Base-by-base conservation (phyloP, 2,888 invertebrate species). In the Cloeon dipterum region DNA sequence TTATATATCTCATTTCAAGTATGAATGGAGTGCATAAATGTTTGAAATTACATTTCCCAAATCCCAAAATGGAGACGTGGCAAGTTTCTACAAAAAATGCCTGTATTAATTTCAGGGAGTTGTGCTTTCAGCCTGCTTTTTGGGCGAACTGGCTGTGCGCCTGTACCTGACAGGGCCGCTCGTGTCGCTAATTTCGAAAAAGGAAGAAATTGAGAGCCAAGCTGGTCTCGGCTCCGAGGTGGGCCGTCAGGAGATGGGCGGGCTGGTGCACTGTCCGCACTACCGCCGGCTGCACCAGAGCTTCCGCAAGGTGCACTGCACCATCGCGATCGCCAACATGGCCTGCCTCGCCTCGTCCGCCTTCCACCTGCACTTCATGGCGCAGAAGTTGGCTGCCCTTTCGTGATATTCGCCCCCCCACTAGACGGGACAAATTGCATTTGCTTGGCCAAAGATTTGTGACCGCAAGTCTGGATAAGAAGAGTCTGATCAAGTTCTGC, bases 321-420 rank as follows among this genome's bases (percentile, higher is more conserved):
- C 62, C 41, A 75, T 82, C 46, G 83, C 83, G 11, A 70, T 78
- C 54, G 78, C 79, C 39, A 85, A 85, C 50, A 68, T 86, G 57
- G 59, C 68, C 18, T 63, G 72, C 1, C 66, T 77, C 57, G 63
- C 62, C 5, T 72, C 71, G 47, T 73, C 74, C 8, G 63, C 68
- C 34, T 56, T 74, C 42, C 76, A 77, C 53, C 55, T 76, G 39
- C 62, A 70, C 52, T 71, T 74, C 54, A 58, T 76, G 42, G 63
- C 69, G 34, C 61, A 52, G 52, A 65, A 60, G 54, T 56, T 61
- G 17, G 29, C 23, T 7, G 23, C 29, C n/a, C 13, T 29, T 14
- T 14, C 29, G 5, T 29, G 29, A 29, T 29, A 7, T 11, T 11
- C 7, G 23, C 8, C 8, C n/a, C n/a, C n/a, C n/a, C n/a, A n/a